Conservation (phyloP, 2,797 vertebrate species). For the Phrynocephalus vlangalii region DNA sequence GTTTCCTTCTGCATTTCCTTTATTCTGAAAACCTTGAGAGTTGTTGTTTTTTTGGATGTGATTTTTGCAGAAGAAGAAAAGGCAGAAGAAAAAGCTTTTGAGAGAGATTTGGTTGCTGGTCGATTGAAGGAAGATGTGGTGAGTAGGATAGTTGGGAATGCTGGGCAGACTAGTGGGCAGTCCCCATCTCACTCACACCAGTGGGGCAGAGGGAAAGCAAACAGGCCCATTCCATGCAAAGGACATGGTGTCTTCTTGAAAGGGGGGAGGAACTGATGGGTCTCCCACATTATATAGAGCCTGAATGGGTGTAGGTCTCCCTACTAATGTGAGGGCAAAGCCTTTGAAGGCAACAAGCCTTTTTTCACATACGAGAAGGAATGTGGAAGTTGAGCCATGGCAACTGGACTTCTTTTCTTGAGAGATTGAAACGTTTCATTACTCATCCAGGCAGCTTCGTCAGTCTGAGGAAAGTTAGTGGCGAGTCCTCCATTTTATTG, state of each 20-base stretch:
- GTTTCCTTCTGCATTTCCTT: neutral
- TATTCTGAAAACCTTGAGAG: neutral
- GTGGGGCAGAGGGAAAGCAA: neutral
- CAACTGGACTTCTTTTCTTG: too few species aligned
- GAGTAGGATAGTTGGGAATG: constrained; percentile 44
- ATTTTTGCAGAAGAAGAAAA: constrained; percentile 86
- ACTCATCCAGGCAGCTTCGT: too few species aligned
- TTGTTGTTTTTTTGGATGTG: neutral
- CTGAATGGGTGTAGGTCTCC: neutral
- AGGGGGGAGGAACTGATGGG: neutral
- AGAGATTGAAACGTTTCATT: too few species aligned
- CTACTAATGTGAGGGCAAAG: neutral
- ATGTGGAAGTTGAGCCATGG: too few species aligned
- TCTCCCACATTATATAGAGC: neutral
- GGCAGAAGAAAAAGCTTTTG: constrained; percentile 82
- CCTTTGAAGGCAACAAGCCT: neutral
- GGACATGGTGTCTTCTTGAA: too few species aligned
- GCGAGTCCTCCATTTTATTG: too few species aligned
- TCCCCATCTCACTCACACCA: neutral
- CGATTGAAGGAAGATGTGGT: constrained; percentile 95
- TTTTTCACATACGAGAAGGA: neutral
- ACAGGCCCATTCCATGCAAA: neutral
- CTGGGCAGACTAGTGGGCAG: neutral
- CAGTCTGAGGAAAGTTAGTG: too few species aligned
- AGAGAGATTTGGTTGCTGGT: constrained; percentile 85